Evolutionary conservation across 2,113 vertebrate species (phyloP), one percentile per base, ranked within the genome.

Genomic region (Pachycephala philippinensis): DNA sequence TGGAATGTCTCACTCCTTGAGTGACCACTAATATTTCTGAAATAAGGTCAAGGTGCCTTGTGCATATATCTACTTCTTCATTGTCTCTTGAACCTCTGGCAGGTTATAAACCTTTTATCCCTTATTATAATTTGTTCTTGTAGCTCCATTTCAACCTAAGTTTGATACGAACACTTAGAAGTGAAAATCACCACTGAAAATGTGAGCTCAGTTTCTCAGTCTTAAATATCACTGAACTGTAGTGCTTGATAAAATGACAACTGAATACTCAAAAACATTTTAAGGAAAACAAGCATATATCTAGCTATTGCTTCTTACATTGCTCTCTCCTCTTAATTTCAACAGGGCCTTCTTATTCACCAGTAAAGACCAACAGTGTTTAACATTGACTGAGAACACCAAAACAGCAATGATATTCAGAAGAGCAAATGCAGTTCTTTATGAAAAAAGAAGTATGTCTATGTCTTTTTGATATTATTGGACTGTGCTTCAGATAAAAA

Each of bases 321-420:
- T 80, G 9, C 15, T 90, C 24, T 96, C 68, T 94, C 27, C 37
- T 94, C 47, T 93, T 86, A 26, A 79, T 91, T 93, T 91, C 59
- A 70, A 91, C 87, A 98, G 97, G 90, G 95, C 97, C 47, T 97
- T 98, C 92, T 83, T 97, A 53, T 97, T 96, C 76, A 95, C 76
- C 87, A 96, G 87, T 59, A 97, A 98, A 95, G 96, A 94, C 50
- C 97, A 98, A 56, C 84, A 96, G 68, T 98, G 97, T 70, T 86
- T 96, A 74, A 97, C 96, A 1, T 35, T 97, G 86, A 24, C 76
- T 39, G 94, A 97, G 56, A 97, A 97, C 87, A 94, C 90, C 81
- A 97, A 86, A 92, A 96, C 93, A 59, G 78, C 96, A 61, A 31
- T 85, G 57, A 3, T 97, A 89, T 85, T 96, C 80, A 97, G 97